Percentiles rank a stretch among this genome's conserved stretches.
Conservation (phyloP, 2,888 invertebrate genomes). For the Lasioglossum figueresi region DNA sequence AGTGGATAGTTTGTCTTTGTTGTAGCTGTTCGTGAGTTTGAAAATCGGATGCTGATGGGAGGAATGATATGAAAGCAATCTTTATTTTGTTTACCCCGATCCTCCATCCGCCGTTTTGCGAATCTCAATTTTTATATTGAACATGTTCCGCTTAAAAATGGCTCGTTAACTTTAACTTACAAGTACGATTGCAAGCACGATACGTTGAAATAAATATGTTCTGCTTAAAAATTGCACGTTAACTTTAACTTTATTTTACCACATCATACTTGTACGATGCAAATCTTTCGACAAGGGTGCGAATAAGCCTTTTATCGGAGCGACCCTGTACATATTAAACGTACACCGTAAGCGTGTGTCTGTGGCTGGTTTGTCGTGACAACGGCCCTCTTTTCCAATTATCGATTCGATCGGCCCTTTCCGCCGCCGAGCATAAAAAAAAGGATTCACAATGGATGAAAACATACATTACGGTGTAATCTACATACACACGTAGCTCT, state of each 20-base stretch:
- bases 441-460: slow-evolving; percentile 51
- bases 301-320: slow-evolving; percentile 71
- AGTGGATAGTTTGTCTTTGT: slow-evolving; percentile 5
- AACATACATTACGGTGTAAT: slow-evolving; percentile 43
- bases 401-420: slow-evolving; percentile 70
- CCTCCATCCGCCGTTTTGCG: background rate
- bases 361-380: slow-evolving; percentile 64
- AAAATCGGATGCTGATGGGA: background rate
- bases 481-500: slow-evolving; percentile 25
- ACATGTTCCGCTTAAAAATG: too few species aligned
- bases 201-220: too few species aligned
- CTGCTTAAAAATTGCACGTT: too few species aligned
- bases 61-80: background rate
- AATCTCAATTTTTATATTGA: background rate
- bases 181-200: too few species aligned
- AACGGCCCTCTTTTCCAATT: slow-evolving; percentile 73
- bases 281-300: slow-evolving; percentile 56
- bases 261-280: slow-evolving; percentile 16
- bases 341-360: slow-evolving; percentile 45
- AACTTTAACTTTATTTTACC: too few species aligned
- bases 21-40: too few species aligned
- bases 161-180: too few species aligned
- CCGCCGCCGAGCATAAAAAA: slow-evolving; percentile 46
- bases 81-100: background rate
- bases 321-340: slow-evolving; percentile 52